Evolutionary conservation across 1,140 invertebrate genomes (phyloP), one percentile per base, ranked within the genome.

Genomic region (Anoplophora glabripennis): DNA sequence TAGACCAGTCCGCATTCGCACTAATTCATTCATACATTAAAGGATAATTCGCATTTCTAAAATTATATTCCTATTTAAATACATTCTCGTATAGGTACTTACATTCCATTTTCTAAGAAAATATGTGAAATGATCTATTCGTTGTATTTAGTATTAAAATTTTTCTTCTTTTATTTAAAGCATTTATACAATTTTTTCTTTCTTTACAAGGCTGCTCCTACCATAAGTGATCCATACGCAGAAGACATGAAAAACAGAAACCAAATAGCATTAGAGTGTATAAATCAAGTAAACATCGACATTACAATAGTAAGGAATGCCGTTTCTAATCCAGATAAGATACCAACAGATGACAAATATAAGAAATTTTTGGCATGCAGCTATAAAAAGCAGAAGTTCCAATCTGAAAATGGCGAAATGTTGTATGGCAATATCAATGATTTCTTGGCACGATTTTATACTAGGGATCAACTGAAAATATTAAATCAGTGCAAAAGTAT

Each of bases 311-410:
- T 66, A 17, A 58, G 58, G 17, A 28, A 40, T 7, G 60, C 44
- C 10, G 37, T 65, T 1, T 41, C 36, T 7, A 56, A 37, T 9
- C 5, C 21, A 41, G 14, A 37, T n/a, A 28, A 37, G 28, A 64
- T 53, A 14, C 7, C 40, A 47, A 37, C 59, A 15, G 28, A 69
- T 18, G 12, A 17, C 5, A 64, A 65, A 51, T 69, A 69, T 40
- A 60, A 61, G 42, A 34, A 67, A n/a, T 69, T 59, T 42, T 15
- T 69, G 38, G 57, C 44, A n/a, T 69, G 67, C 41, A 66, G 62
- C 41, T 69, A 69, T 37, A 69, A 59, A 34, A 69, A 69, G 55
- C 64, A 67, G 41, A 62, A 62, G 7, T 69, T 60, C 42, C 51
- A 63, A 36, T 61, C 53, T 9, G 51, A 51, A 33, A 47, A 65